Percentiles rank a stretch among this genome's conserved stretches.
Evolutionary conservation across 2,888 invertebrate species (phyloP).

Genomic region (Zonitis immaculata): DNA sequence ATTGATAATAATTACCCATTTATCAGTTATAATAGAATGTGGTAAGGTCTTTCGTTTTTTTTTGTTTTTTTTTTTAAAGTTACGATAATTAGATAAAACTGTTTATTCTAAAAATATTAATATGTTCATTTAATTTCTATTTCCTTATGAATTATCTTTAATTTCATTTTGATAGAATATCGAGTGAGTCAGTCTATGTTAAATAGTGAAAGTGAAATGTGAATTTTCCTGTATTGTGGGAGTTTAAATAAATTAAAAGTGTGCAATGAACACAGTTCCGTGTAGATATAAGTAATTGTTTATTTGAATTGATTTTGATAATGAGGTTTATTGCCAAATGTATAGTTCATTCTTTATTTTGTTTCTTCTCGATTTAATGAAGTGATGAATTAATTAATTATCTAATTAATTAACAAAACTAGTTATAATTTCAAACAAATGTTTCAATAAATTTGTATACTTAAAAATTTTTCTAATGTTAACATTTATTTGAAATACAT

Average conservation of each 20-base stretch:
- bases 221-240: constrained; percentile 20
- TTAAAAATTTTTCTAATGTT: constrained; percentile 22
- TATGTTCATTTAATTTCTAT: background rate
- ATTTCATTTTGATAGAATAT: background rate
- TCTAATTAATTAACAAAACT: constrained; percentile 33
- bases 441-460: constrained; percentile 43
- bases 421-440: constrained; percentile 36
- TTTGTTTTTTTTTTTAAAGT: background rate
- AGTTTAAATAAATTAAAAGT: constrained; percentile 34
- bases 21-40: background rate
- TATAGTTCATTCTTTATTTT: constrained; percentile 25
- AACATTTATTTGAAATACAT: background rate
- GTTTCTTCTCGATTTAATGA: constrained; percentile 18
- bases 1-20: constrained; percentile 2
- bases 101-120: background rate
- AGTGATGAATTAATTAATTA: constrained; percentile 25
- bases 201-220: constrained; percentile 12
- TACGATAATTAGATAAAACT: no score
- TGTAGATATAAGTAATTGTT: constrained; percentile 31
- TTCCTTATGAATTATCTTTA: background rate
- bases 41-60: background rate
- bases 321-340: constrained; percentile 38
- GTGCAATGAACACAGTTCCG: constrained; percentile 36
- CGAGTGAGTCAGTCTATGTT: background rate
- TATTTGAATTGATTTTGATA: constrained; percentile 13